phyloP scores from a whole-genome alignment of 2,113 vertebrate genomes.

The Rynchops niger region DNA sequence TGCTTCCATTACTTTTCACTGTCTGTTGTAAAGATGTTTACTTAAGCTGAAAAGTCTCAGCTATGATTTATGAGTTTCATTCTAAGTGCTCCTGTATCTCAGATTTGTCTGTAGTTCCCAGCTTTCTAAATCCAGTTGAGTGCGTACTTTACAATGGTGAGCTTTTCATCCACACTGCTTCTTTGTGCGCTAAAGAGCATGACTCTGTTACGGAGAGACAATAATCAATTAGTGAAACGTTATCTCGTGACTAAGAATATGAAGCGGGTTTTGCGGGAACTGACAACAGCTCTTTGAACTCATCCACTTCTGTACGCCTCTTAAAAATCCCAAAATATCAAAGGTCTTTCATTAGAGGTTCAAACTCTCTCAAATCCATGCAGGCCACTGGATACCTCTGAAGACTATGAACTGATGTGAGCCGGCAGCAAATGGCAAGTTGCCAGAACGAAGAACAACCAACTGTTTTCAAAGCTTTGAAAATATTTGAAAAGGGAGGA shows the following conservation, averaged over 20 bases:
- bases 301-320: background rate
- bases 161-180: slow-evolving; percentile 44
- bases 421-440: background rate
- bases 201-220: slow-evolving; percentile 1
- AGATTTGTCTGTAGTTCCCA: background rate
- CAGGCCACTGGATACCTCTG: slow-evolving; percentile 13
- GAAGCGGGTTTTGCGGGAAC: slow-evolving; percentile 40
- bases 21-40: background rate
- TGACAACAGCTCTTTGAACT: slow-evolving; percentile 65
- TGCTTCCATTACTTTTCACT: background rate
- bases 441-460: slow-evolving; percentile 43
- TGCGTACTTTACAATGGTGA: background rate
- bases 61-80: slow-evolving; percentile 12
- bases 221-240: slow-evolving; percentile 35
- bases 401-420: slow-evolving; percentile 41
- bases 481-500: slow-evolving; percentile 57
- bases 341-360: slow-evolving; percentile 47
- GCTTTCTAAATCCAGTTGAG: slow-evolving; percentile 18
- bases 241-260: slow-evolving; percentile 35
- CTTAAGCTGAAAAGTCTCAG: background rate
- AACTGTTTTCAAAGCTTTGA: slow-evolving; percentile 68
- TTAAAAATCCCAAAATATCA: slow-evolving; percentile 46
- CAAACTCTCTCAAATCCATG: slow-evolving; percentile 18
- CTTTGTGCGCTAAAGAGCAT: slow-evolving; percentile 10
- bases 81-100: background rate